Base-by-base conservation (phyloP, 2,888 invertebrate genomes). In the Cantharis nigra region DNA sequence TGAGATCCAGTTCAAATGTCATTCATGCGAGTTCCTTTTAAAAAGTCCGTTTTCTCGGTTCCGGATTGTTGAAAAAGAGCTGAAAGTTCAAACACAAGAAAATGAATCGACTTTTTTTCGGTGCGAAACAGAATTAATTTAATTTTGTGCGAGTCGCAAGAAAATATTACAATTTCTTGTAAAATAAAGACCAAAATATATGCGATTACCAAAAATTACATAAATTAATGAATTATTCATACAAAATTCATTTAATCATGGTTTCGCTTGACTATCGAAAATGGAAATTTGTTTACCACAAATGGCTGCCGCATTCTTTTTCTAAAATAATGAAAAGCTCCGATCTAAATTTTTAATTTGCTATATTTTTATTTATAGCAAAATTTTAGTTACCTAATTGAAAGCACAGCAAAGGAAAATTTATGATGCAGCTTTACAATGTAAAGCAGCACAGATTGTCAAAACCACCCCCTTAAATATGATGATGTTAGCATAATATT, bases 401-500 rank as follows among this genome's bases (percentile, higher is more conserved):
- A 26, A 26, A 26, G 26, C 9, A 7, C 26, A 1, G 20, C 11
- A 1, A 16, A 18, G 20, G 20, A 64, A 64, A 64, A 64, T 64
- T 67, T 9, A 23, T n/a, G 65, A 67, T 20, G 9, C 26, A 18
- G 18, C 10, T 23, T 20, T 67, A 9, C 20, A 67, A 7, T n/a
- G 65, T 67, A 23, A 23, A 67, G 9, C 20, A 4, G 23, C 26
- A n/a, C 26, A 67, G 23, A 67, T 23, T 23, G 23, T 20, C 65
- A 13, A 64, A 64, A 23, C 74, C 67, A 70, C 72, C 77, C 64
- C 23, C 69, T 18, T 62, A 67, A 72, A 26, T 71, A 28, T 69
- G 63, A 70, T 70, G 26, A 20, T 72, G 76, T 64, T 76, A 76
- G 63, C 62, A 69, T 76, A 72, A 63, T 69, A 18, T 76, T 71